A percentile compares a stretch with the other conserved stretches of the same genome.
These are phyloP conservation scores for Pitta sordida DNA, from an alignment of 2,113 vertebrate genomes.

Conservation along the genomic window DNA sequence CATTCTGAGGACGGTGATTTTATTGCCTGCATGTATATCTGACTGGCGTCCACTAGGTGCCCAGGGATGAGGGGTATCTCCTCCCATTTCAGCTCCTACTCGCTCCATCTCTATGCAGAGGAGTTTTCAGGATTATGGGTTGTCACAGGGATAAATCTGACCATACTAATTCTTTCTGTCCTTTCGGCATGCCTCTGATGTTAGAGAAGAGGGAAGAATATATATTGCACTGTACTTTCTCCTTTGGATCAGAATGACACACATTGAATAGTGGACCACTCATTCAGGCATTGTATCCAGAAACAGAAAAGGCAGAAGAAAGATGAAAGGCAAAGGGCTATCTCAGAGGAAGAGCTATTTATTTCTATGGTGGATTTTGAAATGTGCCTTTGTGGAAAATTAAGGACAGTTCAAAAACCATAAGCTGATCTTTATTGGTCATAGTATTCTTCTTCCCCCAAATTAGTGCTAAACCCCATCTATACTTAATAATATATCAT, in stretches of 20 bases:
- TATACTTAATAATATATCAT: neutral
- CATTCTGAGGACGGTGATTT: neutral
- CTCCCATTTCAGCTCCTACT: neutral
- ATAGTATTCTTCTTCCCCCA: neutral
- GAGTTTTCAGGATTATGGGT: neutral
- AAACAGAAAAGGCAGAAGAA: neutral
- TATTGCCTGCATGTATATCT: neutral
- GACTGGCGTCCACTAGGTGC: neutral
- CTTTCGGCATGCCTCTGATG: neutral
- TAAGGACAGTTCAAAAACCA: neutral
- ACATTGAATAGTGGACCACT: neutral
- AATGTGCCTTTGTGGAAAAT: neutral
- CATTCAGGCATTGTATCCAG: neutral
- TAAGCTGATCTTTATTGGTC: neutral
- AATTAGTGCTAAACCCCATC: neutral
- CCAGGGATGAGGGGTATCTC: neutral
- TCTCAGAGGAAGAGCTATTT: neutral
- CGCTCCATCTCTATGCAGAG: neutral
- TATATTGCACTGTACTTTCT: neutral
- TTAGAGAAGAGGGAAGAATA: neutral
- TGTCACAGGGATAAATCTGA: neutral
- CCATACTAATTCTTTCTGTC: neutral
- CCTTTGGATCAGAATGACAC: neutral
- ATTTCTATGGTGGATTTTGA: neutral
- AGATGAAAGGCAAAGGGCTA: neutral